Percentiles rank a stretch among this genome's conserved stretches.
Evolutionary conservation across 2,888 invertebrate genomes (phyloP).

Genomic region (Dicranocentrus wangi): DNA sequence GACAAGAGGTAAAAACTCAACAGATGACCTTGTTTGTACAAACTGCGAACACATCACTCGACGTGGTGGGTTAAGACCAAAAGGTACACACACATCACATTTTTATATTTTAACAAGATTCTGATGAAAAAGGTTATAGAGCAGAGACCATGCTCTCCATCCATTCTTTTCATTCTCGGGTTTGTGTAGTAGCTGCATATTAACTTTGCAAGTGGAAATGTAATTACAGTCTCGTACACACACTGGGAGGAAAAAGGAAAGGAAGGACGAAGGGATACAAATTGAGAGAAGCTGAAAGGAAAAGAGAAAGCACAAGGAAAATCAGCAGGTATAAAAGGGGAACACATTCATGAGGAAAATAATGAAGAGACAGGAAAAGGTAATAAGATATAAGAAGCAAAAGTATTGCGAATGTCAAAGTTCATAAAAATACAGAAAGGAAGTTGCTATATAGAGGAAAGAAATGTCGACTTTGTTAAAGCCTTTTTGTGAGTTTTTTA

Average conservation of each 20-base stretch:
- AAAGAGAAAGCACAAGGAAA: not conserved
- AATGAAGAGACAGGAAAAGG: not conserved
- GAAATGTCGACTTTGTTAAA: not conserved
- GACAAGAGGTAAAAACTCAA: too few species aligned
- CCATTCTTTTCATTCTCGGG: not conserved
- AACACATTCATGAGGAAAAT: not conserved
- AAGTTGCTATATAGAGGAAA: not conserved
- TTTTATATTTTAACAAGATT: not conserved
- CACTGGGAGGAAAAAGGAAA: not conserved
- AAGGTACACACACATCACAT: too few species aligned
- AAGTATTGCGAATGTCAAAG: not conserved
- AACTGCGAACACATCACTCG: too few species aligned
- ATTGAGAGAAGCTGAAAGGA: not conserved
- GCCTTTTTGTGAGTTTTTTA: too few species aligned
- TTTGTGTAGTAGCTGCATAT: conserved; percentile 5
- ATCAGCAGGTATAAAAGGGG: not conserved
- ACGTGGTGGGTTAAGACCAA: too few species aligned
- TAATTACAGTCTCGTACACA: conserved; percentile 22
- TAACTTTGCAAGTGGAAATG: conserved; percentile 43
- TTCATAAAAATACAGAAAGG: not conserved
- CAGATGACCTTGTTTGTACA: too few species aligned
- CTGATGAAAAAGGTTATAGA: not conserved
- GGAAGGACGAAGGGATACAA: not conserved
- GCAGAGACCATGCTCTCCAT: not conserved
- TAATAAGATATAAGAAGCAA: not conserved